Evolutionary conservation across 2,113 vertebrate species (phyloP).

Genomic region (Sphyrna mokarran): DNA sequence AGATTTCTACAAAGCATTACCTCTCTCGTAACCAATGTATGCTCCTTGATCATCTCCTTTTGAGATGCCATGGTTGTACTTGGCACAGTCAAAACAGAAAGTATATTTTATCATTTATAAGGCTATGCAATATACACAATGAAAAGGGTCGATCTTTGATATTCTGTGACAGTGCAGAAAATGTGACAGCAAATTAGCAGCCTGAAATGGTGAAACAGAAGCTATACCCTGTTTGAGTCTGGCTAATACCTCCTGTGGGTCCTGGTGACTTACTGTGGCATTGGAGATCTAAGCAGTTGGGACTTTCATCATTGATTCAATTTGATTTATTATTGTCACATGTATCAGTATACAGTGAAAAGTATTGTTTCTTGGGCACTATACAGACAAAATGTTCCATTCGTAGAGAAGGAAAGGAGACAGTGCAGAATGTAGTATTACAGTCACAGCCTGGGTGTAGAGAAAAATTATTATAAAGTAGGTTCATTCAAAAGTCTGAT

Average conservation of each 20-base stretch:
- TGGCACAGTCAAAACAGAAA: neutral
- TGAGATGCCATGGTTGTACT: no score
- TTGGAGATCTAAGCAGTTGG: neutral
- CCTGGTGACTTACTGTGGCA: neutral
- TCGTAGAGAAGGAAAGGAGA: no score
- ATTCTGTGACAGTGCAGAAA: neutral
- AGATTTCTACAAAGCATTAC: neutral
- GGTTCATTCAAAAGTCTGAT: no score
- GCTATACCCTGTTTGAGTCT: neutral
- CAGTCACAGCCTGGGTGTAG: no score
- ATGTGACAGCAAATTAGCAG: neutral
- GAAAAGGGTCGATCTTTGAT: neutral
- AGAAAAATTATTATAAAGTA: no score
- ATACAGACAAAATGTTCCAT: no score
- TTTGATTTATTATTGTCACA: no score
- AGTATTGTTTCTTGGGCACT: no score
- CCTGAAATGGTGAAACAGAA: neutral
- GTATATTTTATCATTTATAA: neutral
- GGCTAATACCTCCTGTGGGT: neutral
- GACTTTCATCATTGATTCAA: neutral
- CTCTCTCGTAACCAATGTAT: neutral
- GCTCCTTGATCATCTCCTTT: neutral
- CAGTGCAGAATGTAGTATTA: no score
- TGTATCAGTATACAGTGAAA: no score
- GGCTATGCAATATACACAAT: neutral